Conservation (phyloP, 2,888 invertebrate genomes). For the Thalpophila matura region DNA sequence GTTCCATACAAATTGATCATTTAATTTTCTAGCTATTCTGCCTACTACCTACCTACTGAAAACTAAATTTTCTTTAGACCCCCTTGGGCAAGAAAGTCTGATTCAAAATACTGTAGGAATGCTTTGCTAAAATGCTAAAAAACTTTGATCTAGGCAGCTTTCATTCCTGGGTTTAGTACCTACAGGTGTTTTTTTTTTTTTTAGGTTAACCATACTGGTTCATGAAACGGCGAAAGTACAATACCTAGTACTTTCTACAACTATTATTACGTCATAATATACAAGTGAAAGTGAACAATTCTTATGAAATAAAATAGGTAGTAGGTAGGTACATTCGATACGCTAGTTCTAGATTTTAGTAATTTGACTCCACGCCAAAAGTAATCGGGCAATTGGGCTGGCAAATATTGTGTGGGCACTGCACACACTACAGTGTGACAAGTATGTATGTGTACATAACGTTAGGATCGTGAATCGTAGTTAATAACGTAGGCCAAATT, state of each 20-base stretch:
- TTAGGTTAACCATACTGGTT: not conserved
- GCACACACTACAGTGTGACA: slow-evolving; percentile 2
- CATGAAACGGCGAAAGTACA: not conserved
- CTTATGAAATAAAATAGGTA: slow-evolving; percentile 7
- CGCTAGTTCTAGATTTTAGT: slow-evolving; percentile 9
- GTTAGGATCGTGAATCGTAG: too few species aligned
- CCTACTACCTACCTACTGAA: not conserved
- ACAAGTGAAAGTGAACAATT: slow-evolving; percentile 30
- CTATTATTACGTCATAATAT: not conserved
- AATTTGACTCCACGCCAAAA: slow-evolving; percentile 26
- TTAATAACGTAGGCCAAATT: slow-evolving; percentile 17
- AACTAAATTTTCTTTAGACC: not conserved
- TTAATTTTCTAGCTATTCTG: not conserved
- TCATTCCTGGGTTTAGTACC: too few species aligned
- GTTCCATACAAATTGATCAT: slow-evolving; percentile 8
- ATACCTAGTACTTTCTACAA: slow-evolving; percentile 2
- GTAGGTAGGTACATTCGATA: not conserved
- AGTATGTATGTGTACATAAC: slow-evolving; percentile 1
- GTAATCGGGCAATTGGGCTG: not conserved
- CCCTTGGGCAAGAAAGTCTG: too few species aligned
- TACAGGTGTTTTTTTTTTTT: too few species aligned
- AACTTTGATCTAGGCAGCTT: too few species aligned
- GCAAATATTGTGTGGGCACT: slow-evolving; percentile 12
- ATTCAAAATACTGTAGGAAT: too few species aligned
- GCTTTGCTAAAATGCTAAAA: too few species aligned